Evolutionary conservation across 2,113 vertebrate genomes (phyloP), one percentile per base, ranked within the genome.

Genomic region (Macroglossus sobrinus): DNA sequence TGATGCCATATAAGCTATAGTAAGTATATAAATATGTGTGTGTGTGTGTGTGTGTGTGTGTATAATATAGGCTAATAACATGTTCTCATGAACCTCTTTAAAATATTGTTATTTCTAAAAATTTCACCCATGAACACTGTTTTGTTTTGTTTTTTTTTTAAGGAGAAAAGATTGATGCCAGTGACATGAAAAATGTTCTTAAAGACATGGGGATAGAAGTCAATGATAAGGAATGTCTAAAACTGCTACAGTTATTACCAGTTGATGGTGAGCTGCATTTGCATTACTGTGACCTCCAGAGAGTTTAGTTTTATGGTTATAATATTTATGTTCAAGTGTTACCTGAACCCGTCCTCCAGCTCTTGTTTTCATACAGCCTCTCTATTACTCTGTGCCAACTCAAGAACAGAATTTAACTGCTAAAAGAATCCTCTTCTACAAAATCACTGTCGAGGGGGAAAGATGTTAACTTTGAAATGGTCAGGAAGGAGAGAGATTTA

Each of bases 81-180:
- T 85, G 19, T 86, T 93, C 55, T 80, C 43, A 53, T 38, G 53
- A 81, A 47, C 28, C 12, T 53, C n/a, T 91, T 92, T 45, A 71
- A 87, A 82, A 66, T n/a, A 78, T 21, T 84, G 22, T 84, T 59
- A 26, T 87, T 93, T 92, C 26, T 87, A 45, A 66, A 57, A 45
- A 94, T 76, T 91, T 92, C 43, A 82, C 35, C 64, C 93, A 35
- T 40, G 71, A 94, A 84, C 24, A 59, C 13, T 64, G 40, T 71
- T 43, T 6, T 12, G 10, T 50, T 50, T 0, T 69, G 12, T 96
- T 0, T 69, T 15, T 96, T 74, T 94, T 81, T 59, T 91, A 75
- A 98, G 97, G 95, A 93, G 69, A 92, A 84, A 96, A 82, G 72
- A 19, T 97, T 75, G 26, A 84, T 84, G 66, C 84, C 10, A 7